Evolutionary conservation across 2,888 invertebrate genomes (phyloP).

Genomic region (Eupelmus urozonus): DNA sequence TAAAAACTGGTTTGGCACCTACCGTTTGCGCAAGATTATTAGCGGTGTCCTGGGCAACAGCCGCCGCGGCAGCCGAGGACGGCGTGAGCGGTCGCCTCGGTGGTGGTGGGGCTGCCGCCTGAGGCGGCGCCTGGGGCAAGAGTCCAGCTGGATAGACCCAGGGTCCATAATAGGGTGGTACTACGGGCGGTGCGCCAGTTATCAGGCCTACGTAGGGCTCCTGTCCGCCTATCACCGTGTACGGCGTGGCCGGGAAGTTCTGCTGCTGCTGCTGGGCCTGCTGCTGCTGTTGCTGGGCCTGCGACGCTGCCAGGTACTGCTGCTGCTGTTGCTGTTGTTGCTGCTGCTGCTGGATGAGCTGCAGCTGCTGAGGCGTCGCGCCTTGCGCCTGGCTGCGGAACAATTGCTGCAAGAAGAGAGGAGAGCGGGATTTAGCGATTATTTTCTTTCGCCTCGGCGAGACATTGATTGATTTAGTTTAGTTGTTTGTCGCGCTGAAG

Average conservation of each 20-base stretch:
- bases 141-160: constrained; percentile 95
- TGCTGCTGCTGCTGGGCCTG: constrained; percentile 87
- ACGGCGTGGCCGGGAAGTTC: constrained; percentile 89
- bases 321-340: constrained; percentile 82
- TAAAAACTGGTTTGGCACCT: constrained; percentile 38
- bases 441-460: neutral
- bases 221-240: constrained; percentile 90
- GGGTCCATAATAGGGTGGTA: constrained; percentile 95
- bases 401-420: constrained; percentile 85
- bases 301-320: constrained; percentile 82
- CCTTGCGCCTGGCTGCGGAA: constrained; percentile 90
- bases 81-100: constrained; percentile 88
- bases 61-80: constrained; percentile 83
- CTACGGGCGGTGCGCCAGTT: constrained; percentile 82
- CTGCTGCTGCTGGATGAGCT: constrained; percentile 83
- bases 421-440: constrained; percentile 27
- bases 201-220: constrained; percentile 91
- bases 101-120: constrained; percentile 80
- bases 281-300: constrained; percentile 86
- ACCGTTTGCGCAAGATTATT: constrained; percentile 78
- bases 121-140: constrained; percentile 82
- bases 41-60: constrained; percentile 80
- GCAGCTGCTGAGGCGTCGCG: constrained; percentile 81
- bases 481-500: neutral
- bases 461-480: neutral